Base-by-base conservation (phyloP, 2,797 vertebrate genomes). In the Cirrhinus mrigala region DNA sequence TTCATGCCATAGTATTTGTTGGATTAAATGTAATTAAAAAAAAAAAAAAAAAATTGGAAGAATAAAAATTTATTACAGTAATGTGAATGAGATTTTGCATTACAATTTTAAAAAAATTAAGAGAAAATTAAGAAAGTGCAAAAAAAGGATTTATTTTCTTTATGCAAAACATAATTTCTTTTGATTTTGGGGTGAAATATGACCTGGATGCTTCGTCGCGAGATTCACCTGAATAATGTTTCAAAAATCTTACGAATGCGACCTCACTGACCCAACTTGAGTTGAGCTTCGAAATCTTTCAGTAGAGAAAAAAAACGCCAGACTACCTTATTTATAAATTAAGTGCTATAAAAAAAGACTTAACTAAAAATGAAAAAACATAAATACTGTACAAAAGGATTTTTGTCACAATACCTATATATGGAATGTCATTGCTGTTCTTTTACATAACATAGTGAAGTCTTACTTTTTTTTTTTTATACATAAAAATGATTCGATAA, bases 361-460 rank as follows among this genome's bases (percentile, higher is more conserved):
- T 88, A 24, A 83, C 80, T 78, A 82, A 83, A 88, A 95, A 94
- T 92, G 85, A 89, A 94, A 58, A 97, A 96, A 90, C 95, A 97
- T 97, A 97, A 98, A 97, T 97, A 97, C 97, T 97, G 96, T 98
- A 97, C 96, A 96, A 87, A 89, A 91, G 90, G 87, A 89, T 85
- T 89, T 87, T 79, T 88, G 91, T 90, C 91, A 91, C 88, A 86
- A 83, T 84, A 88, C 33, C 88, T 89, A 78, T 79, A 73, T 64
- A 89, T 88, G 88, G 85, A 90, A 91, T 62, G 75, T 86, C 90
- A 87, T 84, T 83, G 80, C 86, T 88, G 79, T 87, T 89, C 87
- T 90, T 89, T 87, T 88, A 89, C 86, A 89, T 79, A 58, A 85
- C 88, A 87, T 86, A 83, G 85, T 90, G 88, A 86, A 83, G 22